Evolutionary conservation across 2,113 vertebrate species (phyloP).

Genomic region (Ophiodon elongatus): DNA sequence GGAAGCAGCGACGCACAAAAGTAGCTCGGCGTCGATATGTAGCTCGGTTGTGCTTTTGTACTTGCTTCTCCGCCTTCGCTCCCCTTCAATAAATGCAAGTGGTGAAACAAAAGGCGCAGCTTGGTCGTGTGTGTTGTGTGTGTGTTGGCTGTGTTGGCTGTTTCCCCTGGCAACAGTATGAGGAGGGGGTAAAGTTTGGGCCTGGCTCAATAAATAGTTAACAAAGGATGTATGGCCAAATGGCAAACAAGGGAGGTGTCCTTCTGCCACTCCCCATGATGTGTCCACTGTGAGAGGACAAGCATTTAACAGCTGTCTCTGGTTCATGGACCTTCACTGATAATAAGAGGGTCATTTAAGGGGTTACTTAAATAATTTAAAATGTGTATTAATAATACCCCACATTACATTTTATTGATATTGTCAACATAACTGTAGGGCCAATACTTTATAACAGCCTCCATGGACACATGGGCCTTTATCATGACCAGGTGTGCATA

Average conservation of each 20-base stretch:
- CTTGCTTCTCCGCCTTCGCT: conserved; percentile 46
- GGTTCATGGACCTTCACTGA: too few species aligned
- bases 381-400: background rate
- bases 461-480: background rate
- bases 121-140: background rate
- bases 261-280: too few species aligned
- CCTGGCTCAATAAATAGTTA: background rate
- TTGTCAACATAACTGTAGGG: background rate
- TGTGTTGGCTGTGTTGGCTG: background rate
- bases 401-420: background rate
- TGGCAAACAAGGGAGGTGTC: too few species aligned
- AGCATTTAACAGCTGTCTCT: background rate
- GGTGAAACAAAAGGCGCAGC: conserved; percentile 28
- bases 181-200: background rate
- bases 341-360: too few species aligned
- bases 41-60: conserved; percentile 71
- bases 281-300: background rate
- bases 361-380: too few species aligned
- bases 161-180: background rate
- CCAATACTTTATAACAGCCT: background rate
- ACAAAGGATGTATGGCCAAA: background rate
- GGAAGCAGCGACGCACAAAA: conserved; percentile 35
- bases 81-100: conserved; percentile 71
- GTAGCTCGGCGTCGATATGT: conserved; percentile 58
- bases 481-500: background rate